These are phyloP conservation scores for Macrosteles quadrilineatus DNA, from an alignment of 1,140 invertebrate species.

Conservation along the genomic window DNA sequence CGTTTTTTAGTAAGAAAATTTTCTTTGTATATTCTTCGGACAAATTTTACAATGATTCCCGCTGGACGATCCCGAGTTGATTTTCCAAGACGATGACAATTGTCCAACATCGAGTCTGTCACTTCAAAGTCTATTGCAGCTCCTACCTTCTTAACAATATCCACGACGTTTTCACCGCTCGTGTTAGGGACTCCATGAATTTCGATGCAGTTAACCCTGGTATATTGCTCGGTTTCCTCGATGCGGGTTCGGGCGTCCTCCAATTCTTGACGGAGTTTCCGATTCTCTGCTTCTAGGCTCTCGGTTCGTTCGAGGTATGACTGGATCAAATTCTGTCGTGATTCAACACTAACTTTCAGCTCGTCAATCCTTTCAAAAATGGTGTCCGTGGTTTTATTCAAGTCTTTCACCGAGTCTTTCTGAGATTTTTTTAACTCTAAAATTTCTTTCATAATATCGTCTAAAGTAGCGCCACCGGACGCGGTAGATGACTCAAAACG, in stretches of 20 bases:
- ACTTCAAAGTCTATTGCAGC: not conserved
- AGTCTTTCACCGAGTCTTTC: not conserved
- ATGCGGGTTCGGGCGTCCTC: not conserved
- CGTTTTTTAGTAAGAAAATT: not conserved
- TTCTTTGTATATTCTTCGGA: constrained; percentile 9
- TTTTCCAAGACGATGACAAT: constrained; percentile 20
- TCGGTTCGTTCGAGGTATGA: not conserved
- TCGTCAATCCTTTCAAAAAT: not conserved
- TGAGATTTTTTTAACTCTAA: not conserved
- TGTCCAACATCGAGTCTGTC: not conserved
- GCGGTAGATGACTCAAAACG: not conserved
- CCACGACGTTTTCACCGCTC: constrained; percentile 1
- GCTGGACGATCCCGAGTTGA: not conserved
- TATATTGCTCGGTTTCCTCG: constrained; percentile 25
- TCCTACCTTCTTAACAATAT: constrained; percentile 19
- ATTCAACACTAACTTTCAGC: too few species aligned
- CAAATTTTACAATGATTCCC: constrained; percentile 27
- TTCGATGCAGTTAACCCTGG: constrained; percentile 18
- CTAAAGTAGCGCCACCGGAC: not conserved
- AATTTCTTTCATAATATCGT: not conserved
- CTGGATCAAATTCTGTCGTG: too few species aligned
- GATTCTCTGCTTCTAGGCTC: not conserved
- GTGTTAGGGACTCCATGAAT: constrained; percentile 17
- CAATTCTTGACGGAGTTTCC: constrained; percentile 1
- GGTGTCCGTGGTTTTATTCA: not conserved